phyloP scores from a whole-genome alignment of 2,113 vertebrate genomes.

The Epinephelus cyanopodus region DNA sequence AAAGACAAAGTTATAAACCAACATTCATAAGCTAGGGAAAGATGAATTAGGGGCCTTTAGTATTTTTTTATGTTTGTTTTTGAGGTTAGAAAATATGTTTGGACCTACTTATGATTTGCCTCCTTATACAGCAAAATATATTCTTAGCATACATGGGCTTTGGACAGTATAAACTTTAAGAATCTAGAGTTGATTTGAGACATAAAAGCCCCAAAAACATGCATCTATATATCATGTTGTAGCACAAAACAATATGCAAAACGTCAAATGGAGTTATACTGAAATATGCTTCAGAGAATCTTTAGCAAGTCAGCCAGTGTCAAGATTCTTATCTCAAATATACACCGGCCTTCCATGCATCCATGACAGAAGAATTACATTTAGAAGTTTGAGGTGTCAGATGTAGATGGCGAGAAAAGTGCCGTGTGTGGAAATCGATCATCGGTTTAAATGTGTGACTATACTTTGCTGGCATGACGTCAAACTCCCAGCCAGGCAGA shows the following conservation, averaged over 20 bases:
- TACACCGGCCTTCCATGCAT: slow-evolving; percentile 5
- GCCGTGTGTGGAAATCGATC: slow-evolving; percentile 6
- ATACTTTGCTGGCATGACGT: slow-evolving; percentile 18
- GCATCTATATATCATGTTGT: slow-evolving; percentile 45
- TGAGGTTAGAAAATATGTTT: not conserved
- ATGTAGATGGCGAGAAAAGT: slow-evolving; percentile 20
- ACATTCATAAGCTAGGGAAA: not conserved
- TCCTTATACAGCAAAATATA: slow-evolving; percentile 16
- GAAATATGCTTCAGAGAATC: slow-evolving; percentile 45
- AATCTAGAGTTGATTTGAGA: slow-evolving; percentile 34
- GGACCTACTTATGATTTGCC: slow-evolving; percentile 26
- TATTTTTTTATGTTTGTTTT: slow-evolving; percentile 11
- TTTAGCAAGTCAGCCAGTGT: slow-evolving; percentile 42
- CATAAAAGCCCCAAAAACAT: slow-evolving; percentile 11
- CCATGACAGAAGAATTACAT: not conserved
- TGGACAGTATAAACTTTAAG: slow-evolving; percentile 6
- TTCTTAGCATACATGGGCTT: slow-evolving; percentile 41
- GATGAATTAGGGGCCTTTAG: slow-evolving; percentile 12
- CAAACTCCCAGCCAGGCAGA: slow-evolving; percentile 29
- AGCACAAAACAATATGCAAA: slow-evolving; percentile 69
- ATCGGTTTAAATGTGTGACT: not conserved
- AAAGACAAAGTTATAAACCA: not conserved
- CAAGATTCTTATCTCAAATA: slow-evolving; percentile 27
- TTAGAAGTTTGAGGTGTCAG: not conserved
- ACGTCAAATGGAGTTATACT: slow-evolving; percentile 29